Base-by-base conservation (phyloP, 2,113 vertebrate genomes). In the Carollia perspicillata region DNA sequence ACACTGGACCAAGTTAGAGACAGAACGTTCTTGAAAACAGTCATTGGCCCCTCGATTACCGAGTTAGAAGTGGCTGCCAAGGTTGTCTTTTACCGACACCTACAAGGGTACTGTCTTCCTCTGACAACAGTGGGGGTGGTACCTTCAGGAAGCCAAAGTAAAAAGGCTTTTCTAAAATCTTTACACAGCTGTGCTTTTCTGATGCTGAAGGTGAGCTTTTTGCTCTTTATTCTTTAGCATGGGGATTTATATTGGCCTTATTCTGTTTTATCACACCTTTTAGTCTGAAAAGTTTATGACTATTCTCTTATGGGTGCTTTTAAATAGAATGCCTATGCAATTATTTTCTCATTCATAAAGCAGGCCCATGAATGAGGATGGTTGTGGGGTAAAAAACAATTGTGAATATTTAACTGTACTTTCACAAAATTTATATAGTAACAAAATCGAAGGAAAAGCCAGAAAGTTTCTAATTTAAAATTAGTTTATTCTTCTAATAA, bases 401-500 rank as follows among this genome's bases (percentile, higher is more conserved):
- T 94, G n/a, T 60, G 51, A 65, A 68, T 80, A 86, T 18, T 85
- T 49, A 95, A 89, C 26, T 68, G 14, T 28, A 74, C 40, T 84
- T 87, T 88, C 6, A 93, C 53, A 65, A 7, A 35, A 87, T 68
- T 91, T 90, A 42, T 79, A 66, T 7, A 30, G 28, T 81, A 58
- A 42, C 1, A 47, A 87, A 85, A 72, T 63, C 10, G 42, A 53
- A 89, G 9, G 8, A 60, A 69, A 77, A 83, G 6, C 33, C 51
- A 33, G 1, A 28, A 65, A 60, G 3, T 55, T 90, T 89, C 51
- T 85, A 17, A 47, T 60, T 89, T 85, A 47, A 90, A 90, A 85
- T 68, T 72, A 88, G 37, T 96, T 94, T 87, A 77, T 92, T 75
- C 18, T 96, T 47, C 23, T n/a, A 72, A 87, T 84, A 55, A 84